phyloP scores from a whole-genome alignment of 2,888 invertebrate species.

The Chymomyza fuscimana region DNA sequence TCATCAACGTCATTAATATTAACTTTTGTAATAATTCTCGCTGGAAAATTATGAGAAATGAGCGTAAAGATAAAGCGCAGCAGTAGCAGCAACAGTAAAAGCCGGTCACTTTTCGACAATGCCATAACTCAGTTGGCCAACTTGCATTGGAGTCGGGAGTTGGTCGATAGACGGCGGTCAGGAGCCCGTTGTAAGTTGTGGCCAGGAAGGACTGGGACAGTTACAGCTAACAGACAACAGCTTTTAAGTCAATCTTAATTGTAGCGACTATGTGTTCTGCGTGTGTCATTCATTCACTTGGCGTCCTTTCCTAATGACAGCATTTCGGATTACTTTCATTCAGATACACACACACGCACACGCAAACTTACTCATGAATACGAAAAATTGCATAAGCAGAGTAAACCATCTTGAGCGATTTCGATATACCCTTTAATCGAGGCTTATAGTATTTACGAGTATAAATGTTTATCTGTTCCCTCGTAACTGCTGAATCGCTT shows the following conservation, averaged over 20 bases:
- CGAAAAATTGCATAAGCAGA: no score
- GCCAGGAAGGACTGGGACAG: neutral
- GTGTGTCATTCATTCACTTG: conserved; percentile 18
- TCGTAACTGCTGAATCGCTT: no score
- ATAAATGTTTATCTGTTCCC: no score
- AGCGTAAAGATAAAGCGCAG: conserved; percentile 60
- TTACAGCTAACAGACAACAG: conserved; percentile 24
- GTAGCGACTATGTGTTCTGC: conserved; percentile 33
- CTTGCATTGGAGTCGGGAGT: neutral
- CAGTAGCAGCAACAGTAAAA: conserved; percentile 24
- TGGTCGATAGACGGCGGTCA: conserved; percentile 6
- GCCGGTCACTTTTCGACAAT: conserved; percentile 63
- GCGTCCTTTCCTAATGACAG: conserved; percentile 42
- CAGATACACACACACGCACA: neutral
- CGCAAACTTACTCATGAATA: neutral
- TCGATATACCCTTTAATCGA: no score
- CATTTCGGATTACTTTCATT: conserved; percentile 69
- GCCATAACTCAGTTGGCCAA: conserved; percentile 54
- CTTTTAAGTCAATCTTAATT: conserved; percentile 69
- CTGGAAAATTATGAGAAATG: conserved; percentile 74
- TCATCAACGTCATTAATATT: conserved; percentile 76
- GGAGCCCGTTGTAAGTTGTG: no score
- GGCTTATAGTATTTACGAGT: no score
- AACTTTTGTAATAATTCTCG: conserved; percentile 76
- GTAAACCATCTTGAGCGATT: no score